Evolutionary conservation across 2,888 invertebrate species (phyloP).

Genomic region (Heliconius aoede): DNA sequence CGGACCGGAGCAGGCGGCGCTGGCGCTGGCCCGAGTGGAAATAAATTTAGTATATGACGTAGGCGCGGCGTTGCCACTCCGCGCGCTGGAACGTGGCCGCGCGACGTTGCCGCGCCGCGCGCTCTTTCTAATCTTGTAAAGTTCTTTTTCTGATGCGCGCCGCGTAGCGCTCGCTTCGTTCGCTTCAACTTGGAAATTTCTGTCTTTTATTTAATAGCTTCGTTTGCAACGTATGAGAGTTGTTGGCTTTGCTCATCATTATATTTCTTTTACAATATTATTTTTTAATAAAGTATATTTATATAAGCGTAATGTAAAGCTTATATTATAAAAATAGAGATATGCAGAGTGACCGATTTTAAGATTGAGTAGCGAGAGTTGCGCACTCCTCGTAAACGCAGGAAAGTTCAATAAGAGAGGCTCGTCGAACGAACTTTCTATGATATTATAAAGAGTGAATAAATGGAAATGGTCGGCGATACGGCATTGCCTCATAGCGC

Average conservation of each 20-base stretch:
- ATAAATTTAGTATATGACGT: constrained; percentile 84
- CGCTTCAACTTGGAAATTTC: constrained; percentile 80
- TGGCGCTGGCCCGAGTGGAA: constrained; percentile 82
- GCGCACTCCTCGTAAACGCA: constrained; percentile 63
- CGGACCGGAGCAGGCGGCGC: constrained; percentile 76
- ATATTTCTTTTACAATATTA: constrained; percentile 10
- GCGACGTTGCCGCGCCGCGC: constrained; percentile 80
- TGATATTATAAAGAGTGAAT: constrained; percentile 81
- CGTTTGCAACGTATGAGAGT: constrained; percentile 76
- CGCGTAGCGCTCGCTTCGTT: constrained; percentile 80
- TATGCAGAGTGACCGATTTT: constrained; percentile 26
- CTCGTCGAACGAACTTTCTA: constrained; percentile 81
- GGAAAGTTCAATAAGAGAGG: constrained; percentile 79
- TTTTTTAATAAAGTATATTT: background rate
- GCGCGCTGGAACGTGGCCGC: constrained; percentile 78
- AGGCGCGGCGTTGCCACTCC: constrained; percentile 77
- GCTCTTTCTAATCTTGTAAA: constrained; percentile 84
- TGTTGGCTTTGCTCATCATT: constrained; percentile 55
- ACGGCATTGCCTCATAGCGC: constrained; percentile 79
- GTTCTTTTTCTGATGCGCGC: constrained; percentile 84
- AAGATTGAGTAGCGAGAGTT: constrained; percentile 42
- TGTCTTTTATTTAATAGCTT: constrained; percentile 80
- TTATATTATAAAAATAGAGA: background rate
- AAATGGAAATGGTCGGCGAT: constrained; percentile 72
- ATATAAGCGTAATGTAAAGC: background rate